Evolutionary conservation across 2,113 vertebrate genomes (phyloP), one percentile per base, ranked within the genome.

Genomic region (Martes martes): DNA sequence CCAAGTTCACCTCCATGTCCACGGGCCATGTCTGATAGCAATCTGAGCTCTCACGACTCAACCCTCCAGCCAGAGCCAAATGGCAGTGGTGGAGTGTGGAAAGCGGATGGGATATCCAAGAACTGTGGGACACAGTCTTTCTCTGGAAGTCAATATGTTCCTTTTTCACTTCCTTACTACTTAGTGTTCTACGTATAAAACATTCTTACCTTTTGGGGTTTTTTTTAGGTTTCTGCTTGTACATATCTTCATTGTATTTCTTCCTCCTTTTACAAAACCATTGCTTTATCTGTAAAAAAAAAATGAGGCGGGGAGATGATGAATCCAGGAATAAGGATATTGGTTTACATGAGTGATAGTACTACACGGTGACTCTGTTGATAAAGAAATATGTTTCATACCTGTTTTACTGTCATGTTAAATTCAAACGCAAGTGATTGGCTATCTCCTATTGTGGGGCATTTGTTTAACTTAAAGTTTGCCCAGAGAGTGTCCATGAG

Each of bases 1-100:
- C 99, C 99, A 98, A 99, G 99, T 7, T 28, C 93, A 9, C 65
- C 61, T 36, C 39, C 91, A 28, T 89, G 74, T 26, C 8, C 92
- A n/a, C 85, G 96, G 2, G 97, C 98, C 98, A 99, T 99, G 45
- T 45, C 98, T 98, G 11, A 36, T 0, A 28, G 74, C 74, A 94
- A 39, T 50, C 31, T 89, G n/a, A 94, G 28, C 11, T 71, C 63
- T 80, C 11, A 47, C 1, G 8, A 36, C n/a, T 85, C 33, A 76
- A 21, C 39, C 61, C 42, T 52, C 11, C 42, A 76, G 81, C 69
- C 19, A 4, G 55, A 63, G 57, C 24, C 24, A 8, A 74, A 42
- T 42, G 39, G 39, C 14, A 74, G 26, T 5, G 39, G 23, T 84
- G 28, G 26, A 42, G 71, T 11, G 6, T 16, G 6, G 52, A 79